Base-by-base conservation (phyloP, 2,888 invertebrate species). In the Thyatira batis region DNA sequence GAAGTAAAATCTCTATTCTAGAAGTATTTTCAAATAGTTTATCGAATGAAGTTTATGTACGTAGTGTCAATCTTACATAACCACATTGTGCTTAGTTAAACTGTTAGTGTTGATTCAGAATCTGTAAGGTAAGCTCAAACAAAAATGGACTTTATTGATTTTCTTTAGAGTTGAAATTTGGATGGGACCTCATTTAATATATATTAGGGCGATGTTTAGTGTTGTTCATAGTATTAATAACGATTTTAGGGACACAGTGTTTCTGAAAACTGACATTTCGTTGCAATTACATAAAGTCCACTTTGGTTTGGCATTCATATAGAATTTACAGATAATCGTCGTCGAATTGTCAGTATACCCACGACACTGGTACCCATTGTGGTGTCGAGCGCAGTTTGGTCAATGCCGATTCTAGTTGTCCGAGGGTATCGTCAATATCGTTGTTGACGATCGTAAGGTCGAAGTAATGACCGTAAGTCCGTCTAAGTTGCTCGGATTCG, bases 401-500 rank as follows among this genome's bases (percentile, higher is more conserved):
- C 72, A 99, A 96, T 20, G 98, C 97, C 62, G 95, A 94, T 85
- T 99, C 98, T 70, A 99, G 92, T 62, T 97, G 96, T 45, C 95
- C 95, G 76, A 99, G 98, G 39, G 99, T 99, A 87, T 99, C 99
- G 87, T 99, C 99, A 63, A 99, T 99, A 92, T 99, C 99, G 93
- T 99, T 99, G 94, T 99, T 99, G 63, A 99, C 97, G 79, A 99
- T 98, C 70, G 96, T 98, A 85, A 98, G 93, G 92, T 99, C 99
- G 93, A 99, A 99, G 92, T 98, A 98, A 89, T 99, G 99, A 45
- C 99, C 99, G 92, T 99, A 99, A 11, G 99, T 98, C 82, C 98
- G 97, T 33, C 98, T 96, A 61, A 99, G 93, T 88, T 98, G 95
- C 74, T 99, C 99, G 50, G 99, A 99, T 87, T 99, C 99, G 75